Conservation (phyloP, 2,797 vertebrate genomes). For the Threskiornis aethiopicus region DNA sequence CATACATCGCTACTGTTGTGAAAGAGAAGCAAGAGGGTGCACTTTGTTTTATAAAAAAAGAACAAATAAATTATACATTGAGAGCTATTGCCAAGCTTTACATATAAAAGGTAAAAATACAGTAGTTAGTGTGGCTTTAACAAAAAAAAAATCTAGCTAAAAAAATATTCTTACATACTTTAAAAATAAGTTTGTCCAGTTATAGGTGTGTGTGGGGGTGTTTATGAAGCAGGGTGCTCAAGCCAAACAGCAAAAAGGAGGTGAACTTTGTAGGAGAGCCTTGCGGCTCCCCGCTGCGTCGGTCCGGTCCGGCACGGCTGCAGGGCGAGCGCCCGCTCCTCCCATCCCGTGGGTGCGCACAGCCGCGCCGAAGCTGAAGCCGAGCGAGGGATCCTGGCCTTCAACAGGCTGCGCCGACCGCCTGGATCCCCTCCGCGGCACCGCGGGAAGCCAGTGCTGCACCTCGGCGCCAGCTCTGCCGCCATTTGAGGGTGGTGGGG, state of each 20-base stretch:
- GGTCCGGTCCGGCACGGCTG: fast-evolving
- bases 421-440: neutral
- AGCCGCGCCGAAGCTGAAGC: fast-evolving
- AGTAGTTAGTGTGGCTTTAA: constrained; percentile 62
- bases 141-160: constrained; percentile 28
- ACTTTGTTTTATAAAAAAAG: constrained; percentile 31
- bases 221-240: neutral
- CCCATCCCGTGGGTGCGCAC: fast-evolving
- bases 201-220: neutral
- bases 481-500: fast-evolving
- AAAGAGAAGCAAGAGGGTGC: constrained; percentile 54
- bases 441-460: neutral
- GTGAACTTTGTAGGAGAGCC: neutral
- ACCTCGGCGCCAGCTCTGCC: neutral
- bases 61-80: constrained; percentile 78
- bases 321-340: neutral
- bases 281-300: fast-evolving
- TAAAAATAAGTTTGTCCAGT: constrained; percentile 59
- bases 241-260: neutral
- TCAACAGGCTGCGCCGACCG: neutral
- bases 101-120: constrained; percentile 74
- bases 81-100: constrained; percentile 72
- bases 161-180: constrained; percentile 43
- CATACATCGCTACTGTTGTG: constrained; percentile 19
- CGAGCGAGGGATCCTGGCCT: fast-evolving